These are phyloP conservation scores for Callaeas wilsoni DNA, from an alignment of 2,113 vertebrate species.

Conservation along the genomic window DNA sequence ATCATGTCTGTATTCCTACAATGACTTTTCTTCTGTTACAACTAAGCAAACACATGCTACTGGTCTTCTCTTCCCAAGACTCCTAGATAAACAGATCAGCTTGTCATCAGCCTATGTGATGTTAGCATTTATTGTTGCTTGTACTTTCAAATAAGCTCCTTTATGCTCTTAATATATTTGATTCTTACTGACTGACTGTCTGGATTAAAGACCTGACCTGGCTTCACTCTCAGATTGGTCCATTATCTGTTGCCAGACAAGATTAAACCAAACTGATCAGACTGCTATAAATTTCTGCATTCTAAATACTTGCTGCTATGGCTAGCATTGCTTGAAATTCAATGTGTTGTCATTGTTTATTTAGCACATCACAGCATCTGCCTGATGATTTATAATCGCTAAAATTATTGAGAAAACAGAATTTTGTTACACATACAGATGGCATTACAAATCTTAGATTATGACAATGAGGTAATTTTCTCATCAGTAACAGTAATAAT, in stretches of 20 bases:
- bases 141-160: neutral
- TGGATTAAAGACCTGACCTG: neutral
- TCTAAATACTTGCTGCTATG: neutral
- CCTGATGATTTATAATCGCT: neutral
- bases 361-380: neutral
- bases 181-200: neutral
- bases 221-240: neutral
- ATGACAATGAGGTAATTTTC: neutral
- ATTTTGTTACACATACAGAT: neutral
- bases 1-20: neutral
- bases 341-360: neutral
- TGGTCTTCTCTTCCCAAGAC: neutral
- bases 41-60: neutral
- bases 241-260: neutral
- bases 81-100: neutral
- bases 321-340: neutral
- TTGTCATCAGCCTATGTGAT: neutral
- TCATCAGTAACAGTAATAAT: neutral
- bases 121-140: neutral
- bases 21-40: neutral
- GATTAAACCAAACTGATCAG: neutral
- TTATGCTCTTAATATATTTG: neutral
- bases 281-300: neutral
- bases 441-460: neutral
- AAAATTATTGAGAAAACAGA: neutral